Conservation (phyloP, 2,888 invertebrate species). For the Tromatobia lineatoria region DNA sequence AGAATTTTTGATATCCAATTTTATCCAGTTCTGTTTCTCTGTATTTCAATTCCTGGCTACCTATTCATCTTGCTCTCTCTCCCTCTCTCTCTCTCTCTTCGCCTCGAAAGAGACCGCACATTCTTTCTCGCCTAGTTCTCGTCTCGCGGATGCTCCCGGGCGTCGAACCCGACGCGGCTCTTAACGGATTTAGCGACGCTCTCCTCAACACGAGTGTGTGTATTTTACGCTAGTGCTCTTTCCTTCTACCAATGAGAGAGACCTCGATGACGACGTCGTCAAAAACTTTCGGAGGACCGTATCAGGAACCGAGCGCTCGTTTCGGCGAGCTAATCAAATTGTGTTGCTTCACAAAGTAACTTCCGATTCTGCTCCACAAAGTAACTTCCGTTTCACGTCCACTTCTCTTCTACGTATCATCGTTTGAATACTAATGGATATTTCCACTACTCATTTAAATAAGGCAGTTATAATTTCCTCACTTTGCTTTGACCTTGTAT, state of each 20-base stretch:
- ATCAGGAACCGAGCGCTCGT: constrained; percentile 7
- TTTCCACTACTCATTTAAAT: too few relatives aligned
- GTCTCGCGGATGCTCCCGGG: constrained; percentile 59
- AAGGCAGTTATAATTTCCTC: background rate
- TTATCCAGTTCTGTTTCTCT: constrained; percentile 12
- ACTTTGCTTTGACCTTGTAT: background rate
- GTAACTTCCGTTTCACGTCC: background rate
- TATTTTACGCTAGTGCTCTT: constrained; percentile 8
- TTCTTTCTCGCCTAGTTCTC: constrained; percentile 49
- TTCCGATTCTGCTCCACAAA: background rate
- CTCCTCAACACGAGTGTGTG: constrained; percentile 11
- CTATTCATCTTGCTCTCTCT: background rate
- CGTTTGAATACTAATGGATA: background rate
- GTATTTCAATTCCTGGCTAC: background rate
- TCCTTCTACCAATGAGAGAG: background rate
- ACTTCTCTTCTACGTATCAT: background rate
- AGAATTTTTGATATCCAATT: constrained; percentile 11
- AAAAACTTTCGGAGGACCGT: constrained; percentile 18
- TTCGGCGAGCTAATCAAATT: constrained; percentile 2
- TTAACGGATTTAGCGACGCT: constrained; percentile 62
- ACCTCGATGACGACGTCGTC: background rate
- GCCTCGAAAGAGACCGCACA: constrained; percentile 16
- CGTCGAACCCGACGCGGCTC: constrained; percentile 66
- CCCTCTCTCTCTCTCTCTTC: background rate
- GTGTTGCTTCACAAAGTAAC: background rate